A percentile compares a stretch with the other conserved stretches of the same genome.
Conservation (phyloP, 64 coral and sea anemone species). For the Astreopora myriophthalma region DNA sequence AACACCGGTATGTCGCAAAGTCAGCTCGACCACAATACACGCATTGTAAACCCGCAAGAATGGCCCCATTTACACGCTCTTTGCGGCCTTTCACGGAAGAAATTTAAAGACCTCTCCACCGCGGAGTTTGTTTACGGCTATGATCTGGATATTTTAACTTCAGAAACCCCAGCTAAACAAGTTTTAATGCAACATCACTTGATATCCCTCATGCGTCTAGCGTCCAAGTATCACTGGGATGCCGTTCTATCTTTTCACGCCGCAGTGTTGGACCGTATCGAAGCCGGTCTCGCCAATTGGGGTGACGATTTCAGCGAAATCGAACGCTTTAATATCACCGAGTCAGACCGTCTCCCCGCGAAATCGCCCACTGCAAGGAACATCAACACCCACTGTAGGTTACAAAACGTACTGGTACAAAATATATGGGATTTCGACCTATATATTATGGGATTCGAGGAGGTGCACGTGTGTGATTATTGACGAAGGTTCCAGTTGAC, state of each 20-base stretch:
- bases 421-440: too few species aligned
- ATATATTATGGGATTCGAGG: too few species aligned
- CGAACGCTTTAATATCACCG: constrained; percentile 46
- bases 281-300: constrained; percentile 1
- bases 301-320: constrained; percentile 19
- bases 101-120: neutral
- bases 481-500: too few species aligned
- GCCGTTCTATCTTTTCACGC: neutral
- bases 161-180: neutral
- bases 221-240: constrained; percentile 4
- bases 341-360: constrained; percentile 10
- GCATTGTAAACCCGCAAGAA: constrained; percentile 9
- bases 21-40: constrained; percentile 13
- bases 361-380: neutral
- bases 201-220: too few species aligned
- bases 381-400: neutral
- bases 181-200: too few species aligned
- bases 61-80: constrained; percentile 9
- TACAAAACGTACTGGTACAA: too few species aligned
- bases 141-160: neutral
- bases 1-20: neutral
- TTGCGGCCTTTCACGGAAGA: neutral
- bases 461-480: too few species aligned
- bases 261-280: neutral
- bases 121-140: constrained; percentile 30